These are phyloP conservation scores for Contarinia nasturtii DNA, from an alignment of 1,140 invertebrate species.

Conservation along the genomic window DNA sequence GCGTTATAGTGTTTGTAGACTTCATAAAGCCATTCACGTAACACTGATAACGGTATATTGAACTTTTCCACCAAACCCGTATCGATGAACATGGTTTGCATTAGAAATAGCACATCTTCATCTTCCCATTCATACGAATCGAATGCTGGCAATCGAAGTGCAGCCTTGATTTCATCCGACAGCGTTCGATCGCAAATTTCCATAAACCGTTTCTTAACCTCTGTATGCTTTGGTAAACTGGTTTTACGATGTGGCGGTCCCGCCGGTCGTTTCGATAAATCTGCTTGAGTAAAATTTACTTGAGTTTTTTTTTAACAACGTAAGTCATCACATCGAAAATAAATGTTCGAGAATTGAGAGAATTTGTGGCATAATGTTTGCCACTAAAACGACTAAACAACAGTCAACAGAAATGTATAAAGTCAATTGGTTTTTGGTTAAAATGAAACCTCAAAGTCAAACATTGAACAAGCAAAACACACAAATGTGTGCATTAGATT, in stretches of 20 bases:
- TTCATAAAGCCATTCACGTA: constrained; percentile 53
- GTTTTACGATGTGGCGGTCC: constrained; percentile 23
- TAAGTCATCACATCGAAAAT: too few species aligned
- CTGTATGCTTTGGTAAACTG: constrained; percentile 25
- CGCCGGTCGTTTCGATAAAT: constrained; percentile 21
- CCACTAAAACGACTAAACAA: too few species aligned
- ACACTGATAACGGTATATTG: constrained; percentile 50
- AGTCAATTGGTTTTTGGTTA: too few species aligned
- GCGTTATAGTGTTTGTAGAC: constrained; percentile 81
- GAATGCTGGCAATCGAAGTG: constrained; percentile 53
- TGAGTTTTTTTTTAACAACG: neutral
- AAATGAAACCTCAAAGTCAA: too few species aligned
- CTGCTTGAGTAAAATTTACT: constrained; percentile 5
- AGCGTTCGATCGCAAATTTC: constrained; percentile 25
- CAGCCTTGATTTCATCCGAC: constrained; percentile 22
- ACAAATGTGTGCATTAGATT: too few species aligned
- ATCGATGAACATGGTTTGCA: constrained; percentile 72
- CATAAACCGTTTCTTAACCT: constrained; percentile 22
- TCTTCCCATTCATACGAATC: constrained; percentile 71
- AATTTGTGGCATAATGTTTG: too few species aligned
- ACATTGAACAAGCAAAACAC: too few species aligned
- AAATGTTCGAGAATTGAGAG: too few species aligned
- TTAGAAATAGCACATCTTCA: constrained; percentile 57
- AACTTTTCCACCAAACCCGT: constrained; percentile 56
- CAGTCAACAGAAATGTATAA: too few species aligned